Evolutionary conservation across 1,140 invertebrate genomes (phyloP).

Genomic region (Cotesia chilonis): DNA sequence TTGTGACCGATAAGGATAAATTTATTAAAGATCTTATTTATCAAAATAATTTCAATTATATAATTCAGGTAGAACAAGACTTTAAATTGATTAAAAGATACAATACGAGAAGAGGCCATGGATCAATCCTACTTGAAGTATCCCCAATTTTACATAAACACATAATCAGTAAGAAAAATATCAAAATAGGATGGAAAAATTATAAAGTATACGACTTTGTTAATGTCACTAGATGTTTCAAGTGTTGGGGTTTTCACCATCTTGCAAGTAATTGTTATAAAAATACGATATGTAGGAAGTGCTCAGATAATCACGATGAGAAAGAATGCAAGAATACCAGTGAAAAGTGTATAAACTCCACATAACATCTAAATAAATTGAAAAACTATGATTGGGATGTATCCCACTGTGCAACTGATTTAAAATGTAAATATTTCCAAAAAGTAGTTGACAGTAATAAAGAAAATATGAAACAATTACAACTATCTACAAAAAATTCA

Average conservation of each 20-base stretch:
- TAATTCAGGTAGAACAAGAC: no score
- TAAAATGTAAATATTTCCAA: slow-evolving; percentile 6
- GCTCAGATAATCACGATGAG: slow-evolving; percentile 25
- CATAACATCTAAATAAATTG: neutral
- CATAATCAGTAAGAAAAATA: slow-evolving; percentile 19
- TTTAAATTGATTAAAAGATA: no score
- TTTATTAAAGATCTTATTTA: slow-evolving; percentile 10
- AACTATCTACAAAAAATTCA: neutral
- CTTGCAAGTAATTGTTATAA: slow-evolving; percentile 28
- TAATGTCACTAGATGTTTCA: slow-evolving; percentile 35
- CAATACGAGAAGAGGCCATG: neutral
- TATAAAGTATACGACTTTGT: slow-evolving; percentile 30
- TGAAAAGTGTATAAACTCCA: slow-evolving; percentile 35
- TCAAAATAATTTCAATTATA: slow-evolving; percentile 11
- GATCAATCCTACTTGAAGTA: slow-evolving; percentile 7
- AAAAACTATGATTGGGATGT: slow-evolving; percentile 7
- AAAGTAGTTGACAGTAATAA: slow-evolving; percentile 3
- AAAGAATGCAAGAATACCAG: slow-evolving; percentile 19
- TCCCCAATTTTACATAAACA: slow-evolving; percentile 21
- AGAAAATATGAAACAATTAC: neutral
- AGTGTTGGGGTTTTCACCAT: slow-evolving; percentile 32
- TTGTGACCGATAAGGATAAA: neutral
- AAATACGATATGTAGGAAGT: slow-evolving; percentile 18
- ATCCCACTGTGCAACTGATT: slow-evolving; percentile 27
- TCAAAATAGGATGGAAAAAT: slow-evolving; percentile 36